Evolutionary conservation across 35 echinoderm and acorn worm species (phyloP), one percentile per base, ranked within the genome.

Genomic region (Acanthaster planci): DNA sequence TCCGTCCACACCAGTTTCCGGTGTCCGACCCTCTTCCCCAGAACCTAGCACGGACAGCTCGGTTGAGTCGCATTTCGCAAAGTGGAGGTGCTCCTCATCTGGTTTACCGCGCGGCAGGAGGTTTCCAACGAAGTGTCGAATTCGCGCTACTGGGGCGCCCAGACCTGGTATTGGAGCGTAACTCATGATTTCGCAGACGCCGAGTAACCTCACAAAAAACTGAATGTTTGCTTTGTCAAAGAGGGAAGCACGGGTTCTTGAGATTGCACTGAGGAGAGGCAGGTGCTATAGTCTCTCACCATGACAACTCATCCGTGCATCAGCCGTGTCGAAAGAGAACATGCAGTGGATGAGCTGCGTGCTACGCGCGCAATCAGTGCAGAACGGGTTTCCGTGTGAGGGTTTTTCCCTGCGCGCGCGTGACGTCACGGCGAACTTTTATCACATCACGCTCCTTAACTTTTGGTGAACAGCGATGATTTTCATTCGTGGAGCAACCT

Each of bases 1-100:
- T 22, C 52, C 81, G 38, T 83, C 51, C n/a, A n/a, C n/a, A 18
- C 35, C 56, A 9, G 81, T 83, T 51, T 23, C 15, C 16, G 27
- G 26, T 34, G 30, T 26, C 12, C 12, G 42, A 12, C 10, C 79
- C 23, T 30, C 53, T 36, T 40, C 81, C 8, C 32, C n/a, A 26
- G 53, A 53, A 7, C 54, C 81, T 27, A 83, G 56, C 15, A 58
- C 56, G 19, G 81, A 53, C 53, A 83, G 29, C 53, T 83, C 81
- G 18, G 81, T 83, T 7, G 81, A 83, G 37, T 83, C 81, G 35
- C 56, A 57, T 38, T 83, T 58, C 5, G 81, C 81, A 38, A 83
- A 83, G 37, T 83, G 81, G 19, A 83, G 51, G n/a, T 83, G 53
- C 32, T 83, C 81, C 30, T 83, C 81, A 34, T 83, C 56, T 2